A percentile compares a stretch with the other conserved stretches of the same genome.
phyloP scores from a whole-genome alignment of 2,888 invertebrate genomes.

The Urechis unicinctus region DNA sequence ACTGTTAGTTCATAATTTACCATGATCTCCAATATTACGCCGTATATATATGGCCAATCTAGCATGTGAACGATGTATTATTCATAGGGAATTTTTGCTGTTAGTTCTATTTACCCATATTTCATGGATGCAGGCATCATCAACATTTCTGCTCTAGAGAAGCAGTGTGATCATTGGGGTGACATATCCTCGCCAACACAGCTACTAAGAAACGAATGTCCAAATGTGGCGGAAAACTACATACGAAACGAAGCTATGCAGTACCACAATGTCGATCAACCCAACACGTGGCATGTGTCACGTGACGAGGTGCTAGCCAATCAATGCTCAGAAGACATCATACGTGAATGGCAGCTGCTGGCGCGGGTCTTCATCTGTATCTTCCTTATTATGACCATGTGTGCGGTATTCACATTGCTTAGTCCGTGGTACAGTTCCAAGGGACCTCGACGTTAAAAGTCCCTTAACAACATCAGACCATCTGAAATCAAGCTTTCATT shows the following conservation, averaged over 20 bases:
- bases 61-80: too few relatives aligned
- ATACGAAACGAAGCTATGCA: conserved; percentile 11
- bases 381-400: conserved; percentile 12
- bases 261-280: conserved; percentile 14
- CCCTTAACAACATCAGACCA: too few relatives aligned
- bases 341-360: conserved; percentile 16
- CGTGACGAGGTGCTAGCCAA: neutral
- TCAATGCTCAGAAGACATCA: conserved; percentile 5
- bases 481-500: too few relatives aligned
- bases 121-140: too few relatives aligned
- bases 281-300: neutral
- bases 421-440: conserved; percentile 12
- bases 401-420: conserved; percentile 13
- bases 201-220: neutral
- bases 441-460: too few relatives aligned
- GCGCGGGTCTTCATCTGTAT: conserved; percentile 18
- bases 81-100: too few relatives aligned
- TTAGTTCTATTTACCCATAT: too few relatives aligned
- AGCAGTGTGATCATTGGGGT: neutral
- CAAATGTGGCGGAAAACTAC: neutral
- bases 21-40: neutral
- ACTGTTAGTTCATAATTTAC: too few relatives aligned
- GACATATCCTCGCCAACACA: conserved; percentile 4
- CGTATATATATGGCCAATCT: too few relatives aligned
- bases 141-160: neutral